Base-by-base conservation (phyloP, 2,113 vertebrate species). In the Carassius auratus region DNA sequence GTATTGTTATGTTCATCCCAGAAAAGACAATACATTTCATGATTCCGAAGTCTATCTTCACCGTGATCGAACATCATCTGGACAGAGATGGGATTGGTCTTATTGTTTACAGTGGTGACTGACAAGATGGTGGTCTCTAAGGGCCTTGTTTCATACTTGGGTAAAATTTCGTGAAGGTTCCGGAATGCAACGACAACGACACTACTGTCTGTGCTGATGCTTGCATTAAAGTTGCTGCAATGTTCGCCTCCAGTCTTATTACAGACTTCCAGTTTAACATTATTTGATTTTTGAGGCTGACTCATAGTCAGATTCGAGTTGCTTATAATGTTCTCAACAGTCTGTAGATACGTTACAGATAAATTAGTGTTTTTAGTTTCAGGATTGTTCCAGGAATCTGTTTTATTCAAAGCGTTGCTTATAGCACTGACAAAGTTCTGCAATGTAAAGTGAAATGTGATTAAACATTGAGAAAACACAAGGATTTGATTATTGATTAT, bases 361-460 rank as follows among this genome's bases (percentile, higher is more conserved):
- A 94, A 15, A 0, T 0, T 0, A 8, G 0, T 23, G 2, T 48
- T 12, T 0, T 0, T 0, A 52, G 0, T 2, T 0, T 62, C 2
- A 21, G 30, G 12, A 19, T 0, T 17, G 0, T n/a, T 64, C 92
- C 93, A 95, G 0, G 84, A 0, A 83, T 94, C 92, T 85, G 48
- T 76, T 0, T 3, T 1, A 0, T 93, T 83, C 69, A 94, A 15
- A 14, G 96, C 78, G 86, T 95, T 91, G 74, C 87, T 86, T 80
- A 95, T 92, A 21, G 93, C 93, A 0, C 50, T 80, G n/a, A 97
- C 87, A 64, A 97, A 74, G 21, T 95, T 4, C 97, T 99, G 90
- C 17, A 95, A 94, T 17, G 48, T 55, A 76, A 87, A 61, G 8
- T 38, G 33, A 79, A 33, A 38, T 4, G 10, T 1, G 10, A 61